Evolutionary conservation across 2,797 vertebrate species (phyloP).

Genomic region (Leptoclinus maculatus): DNA sequence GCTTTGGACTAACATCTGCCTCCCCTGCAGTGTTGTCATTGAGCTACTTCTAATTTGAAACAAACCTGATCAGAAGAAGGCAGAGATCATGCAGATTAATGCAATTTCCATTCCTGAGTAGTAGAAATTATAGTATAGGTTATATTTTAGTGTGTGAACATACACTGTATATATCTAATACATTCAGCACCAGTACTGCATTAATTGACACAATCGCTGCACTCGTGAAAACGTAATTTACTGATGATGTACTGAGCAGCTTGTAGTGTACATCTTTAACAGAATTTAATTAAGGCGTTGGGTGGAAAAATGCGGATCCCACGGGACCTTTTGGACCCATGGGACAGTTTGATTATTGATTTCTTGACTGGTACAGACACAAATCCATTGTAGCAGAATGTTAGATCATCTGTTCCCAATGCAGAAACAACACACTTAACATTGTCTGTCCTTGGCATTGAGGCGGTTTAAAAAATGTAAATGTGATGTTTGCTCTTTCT

Average conservation of each 20-base stretch:
- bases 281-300: conserved; percentile 37
- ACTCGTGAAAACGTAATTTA: conserved; percentile 10
- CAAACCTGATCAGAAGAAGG: not conserved
- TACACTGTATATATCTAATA: not conserved
- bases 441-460: not conserved
- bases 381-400: conserved; percentile 32
- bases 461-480: conserved; percentile 4
- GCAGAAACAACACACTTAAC: conserved; percentile 37
- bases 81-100: not conserved
- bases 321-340: conserved; percentile 25
- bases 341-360: conserved; percentile 58
- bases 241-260: conserved; percentile 30
- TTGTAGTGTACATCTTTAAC: conserved; percentile 42
- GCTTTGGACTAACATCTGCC: not conserved
- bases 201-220: not conserved
- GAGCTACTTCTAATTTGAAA: not conserved
- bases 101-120: not conserved
- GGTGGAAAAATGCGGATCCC: conserved; percentile 26
- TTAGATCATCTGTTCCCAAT: conserved; percentile 49
- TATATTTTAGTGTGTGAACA: not conserved
- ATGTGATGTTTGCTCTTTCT: conserved; percentile 26
- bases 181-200: not conserved
- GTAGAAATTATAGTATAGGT: not conserved
- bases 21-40: not conserved
- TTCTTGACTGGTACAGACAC: conserved; percentile 36